Conservation (phyloP, 2,888 invertebrate species). For the Galeruca laticollis region DNA sequence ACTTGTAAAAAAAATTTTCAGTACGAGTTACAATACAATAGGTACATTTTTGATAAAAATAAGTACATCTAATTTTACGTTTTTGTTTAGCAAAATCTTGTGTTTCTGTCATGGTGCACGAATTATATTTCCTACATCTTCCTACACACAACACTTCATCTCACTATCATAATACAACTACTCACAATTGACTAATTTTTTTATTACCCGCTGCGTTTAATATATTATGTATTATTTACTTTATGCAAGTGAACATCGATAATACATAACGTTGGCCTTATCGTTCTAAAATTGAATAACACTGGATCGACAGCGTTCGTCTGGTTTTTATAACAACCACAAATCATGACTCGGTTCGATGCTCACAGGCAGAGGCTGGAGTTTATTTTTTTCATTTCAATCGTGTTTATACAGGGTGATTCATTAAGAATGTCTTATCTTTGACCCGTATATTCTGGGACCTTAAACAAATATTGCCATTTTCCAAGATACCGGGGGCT, state of each 20-base stretch:
- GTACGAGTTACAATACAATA: slow-evolving; percentile 59
- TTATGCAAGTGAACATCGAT: slow-evolving; percentile 4
- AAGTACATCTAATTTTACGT: slow-evolving; percentile 41
- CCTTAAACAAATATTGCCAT: too few relatives aligned
- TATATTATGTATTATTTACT: neutral
- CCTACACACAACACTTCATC: slow-evolving; percentile 7
- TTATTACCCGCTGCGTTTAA: neutral
- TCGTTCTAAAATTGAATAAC: slow-evolving; percentile 6
- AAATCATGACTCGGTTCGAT: neutral
- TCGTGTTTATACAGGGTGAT: too few relatives aligned
- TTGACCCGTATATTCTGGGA: too few relatives aligned
- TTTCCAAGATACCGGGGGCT: too few relatives aligned
- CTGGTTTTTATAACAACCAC: neutral
- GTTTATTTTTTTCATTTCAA: too few relatives aligned
- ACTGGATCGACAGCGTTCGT: neutral
- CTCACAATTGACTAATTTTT: neutral
- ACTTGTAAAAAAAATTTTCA: slow-evolving; percentile 63
- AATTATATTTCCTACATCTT: slow-evolving; percentile 20
- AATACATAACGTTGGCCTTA: too few relatives aligned
- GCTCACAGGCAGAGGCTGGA: neutral
- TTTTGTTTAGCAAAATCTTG: slow-evolving; percentile 31
- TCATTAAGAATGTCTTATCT: too few relatives aligned
- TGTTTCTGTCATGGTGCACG: slow-evolving; percentile 17
- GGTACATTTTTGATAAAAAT: slow-evolving; percentile 61
- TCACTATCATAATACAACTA: neutral